Percentiles rank a stretch among this genome's conserved stretches.
These are phyloP conservation scores for Heliconius charithonia DNA, from an alignment of 2,888 invertebrate species.

Conservation along the genomic window DNA sequence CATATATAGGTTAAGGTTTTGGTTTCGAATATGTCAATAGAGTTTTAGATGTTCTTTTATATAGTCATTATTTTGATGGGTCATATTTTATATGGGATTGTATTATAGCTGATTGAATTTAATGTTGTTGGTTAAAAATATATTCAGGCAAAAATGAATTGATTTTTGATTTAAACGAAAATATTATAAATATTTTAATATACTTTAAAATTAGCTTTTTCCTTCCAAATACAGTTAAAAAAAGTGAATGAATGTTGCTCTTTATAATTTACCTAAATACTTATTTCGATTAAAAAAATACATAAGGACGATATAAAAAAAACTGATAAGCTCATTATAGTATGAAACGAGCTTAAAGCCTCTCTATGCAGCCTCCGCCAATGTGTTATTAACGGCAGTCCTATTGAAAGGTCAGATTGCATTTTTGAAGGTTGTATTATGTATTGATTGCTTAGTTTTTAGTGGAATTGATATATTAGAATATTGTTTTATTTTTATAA, in stretches of 20 bases:
- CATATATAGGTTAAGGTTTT: too few relatives aligned
- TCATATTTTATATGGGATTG: too few relatives aligned
- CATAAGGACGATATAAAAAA: neutral
- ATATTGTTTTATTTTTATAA: neutral
- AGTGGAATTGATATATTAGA: neutral
- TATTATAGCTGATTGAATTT: neutral
- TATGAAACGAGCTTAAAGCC: conserved; percentile 12
- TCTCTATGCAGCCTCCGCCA: conserved; percentile 10
- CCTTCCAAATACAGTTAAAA: neutral
- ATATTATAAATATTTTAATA: too few relatives aligned
- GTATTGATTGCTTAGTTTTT: conserved; percentile 9
- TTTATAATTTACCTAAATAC: neutral
- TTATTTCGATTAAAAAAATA: too few relatives aligned
- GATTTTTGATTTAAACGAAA: too few relatives aligned
- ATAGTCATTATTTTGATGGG: neutral
- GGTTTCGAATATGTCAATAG: too few relatives aligned
- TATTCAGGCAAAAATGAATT: too few relatives aligned
- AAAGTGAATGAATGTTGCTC: neutral
- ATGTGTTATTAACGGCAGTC: conserved; percentile 25
- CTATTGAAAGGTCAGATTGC: conserved; percentile 24
- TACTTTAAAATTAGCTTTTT: neutral
- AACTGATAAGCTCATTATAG: neutral
- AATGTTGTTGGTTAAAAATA: too few relatives aligned
- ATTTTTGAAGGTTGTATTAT: conserved; percentile 15
- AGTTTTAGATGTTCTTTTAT: neutral